Conservation (phyloP, 2,113 vertebrate genomes). For the Pao palembangensis region DNA sequence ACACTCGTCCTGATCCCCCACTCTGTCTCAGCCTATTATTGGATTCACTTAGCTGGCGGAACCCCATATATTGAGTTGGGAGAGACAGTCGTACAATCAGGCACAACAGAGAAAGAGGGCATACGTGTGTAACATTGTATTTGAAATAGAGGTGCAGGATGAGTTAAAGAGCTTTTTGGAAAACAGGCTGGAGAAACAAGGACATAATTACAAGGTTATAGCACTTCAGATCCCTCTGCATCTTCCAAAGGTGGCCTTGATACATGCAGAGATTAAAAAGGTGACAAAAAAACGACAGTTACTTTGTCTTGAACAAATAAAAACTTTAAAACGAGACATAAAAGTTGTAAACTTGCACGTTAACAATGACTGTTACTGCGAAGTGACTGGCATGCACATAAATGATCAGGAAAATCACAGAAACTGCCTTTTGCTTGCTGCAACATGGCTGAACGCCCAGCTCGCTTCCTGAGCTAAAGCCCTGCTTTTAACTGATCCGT, state of each 20-base stretch:
- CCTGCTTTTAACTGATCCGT: conserved; percentile 1
- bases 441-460: background rate
- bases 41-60: conserved; percentile 58
- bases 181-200: conserved; percentile 37
- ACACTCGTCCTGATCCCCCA: background rate
- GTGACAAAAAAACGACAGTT: background rate
- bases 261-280: background rate
- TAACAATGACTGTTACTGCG: background rate
- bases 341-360: background rate
- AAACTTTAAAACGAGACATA: background rate
- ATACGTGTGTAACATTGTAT: conserved; percentile 1
- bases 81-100: conserved; percentile 39
- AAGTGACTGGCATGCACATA: background rate
- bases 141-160: conserved; percentile 26
- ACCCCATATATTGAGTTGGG: conserved; percentile 40
- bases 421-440: conserved; percentile 9
- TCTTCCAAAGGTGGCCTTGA: conserved; percentile 11
- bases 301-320: no score
- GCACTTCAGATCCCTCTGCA: conserved; percentile 12
- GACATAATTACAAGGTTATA: conserved; percentile 7
- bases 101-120: conserved; percentile 27
- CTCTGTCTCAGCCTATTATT: conserved; percentile 50
- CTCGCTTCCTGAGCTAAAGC: background rate
- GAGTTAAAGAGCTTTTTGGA: conserved; percentile 25
- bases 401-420: conserved; percentile 16